Conservation (phyloP, 1,140 invertebrate species). For the Apis dorsata region DNA sequence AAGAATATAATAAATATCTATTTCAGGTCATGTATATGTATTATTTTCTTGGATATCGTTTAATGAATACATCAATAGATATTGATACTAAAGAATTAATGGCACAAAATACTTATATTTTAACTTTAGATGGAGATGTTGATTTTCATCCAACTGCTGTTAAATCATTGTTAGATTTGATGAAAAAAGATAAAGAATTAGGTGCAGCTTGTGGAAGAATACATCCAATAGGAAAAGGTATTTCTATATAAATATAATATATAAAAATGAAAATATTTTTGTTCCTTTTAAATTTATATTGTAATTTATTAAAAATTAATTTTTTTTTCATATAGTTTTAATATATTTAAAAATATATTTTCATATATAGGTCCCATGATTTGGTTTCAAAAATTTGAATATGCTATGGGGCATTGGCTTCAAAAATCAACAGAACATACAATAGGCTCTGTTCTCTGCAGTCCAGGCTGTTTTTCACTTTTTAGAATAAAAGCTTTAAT, state of each 20-base stretch:
- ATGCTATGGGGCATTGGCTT: conserved; percentile 96
- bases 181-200: conserved; percentile 93
- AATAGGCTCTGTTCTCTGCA: conserved; percentile 93
- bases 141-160: conserved; percentile 95
- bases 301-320: background rate
- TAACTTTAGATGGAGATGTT: conserved; percentile 96
- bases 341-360: conserved; percentile 3
- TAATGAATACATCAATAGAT: conserved; percentile 88
- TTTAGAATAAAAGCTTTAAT: conserved; percentile 93
- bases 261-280: background rate
- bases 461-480: conserved; percentile 95
- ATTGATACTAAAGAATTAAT: conserved; percentile 86
- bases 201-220: conserved; percentile 96
- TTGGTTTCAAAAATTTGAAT: conserved; percentile 97
- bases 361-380: conserved; percentile 88
- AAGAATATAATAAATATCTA: background rate
- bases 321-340: conserved; percentile 3
- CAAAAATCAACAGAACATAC: conserved; percentile 97
- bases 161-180: conserved; percentile 91
- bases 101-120: conserved; percentile 92
- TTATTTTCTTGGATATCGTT: conserved; percentile 90
- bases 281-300: background rate
- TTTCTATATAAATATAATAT: background rate
- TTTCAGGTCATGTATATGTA: conserved; percentile 96
- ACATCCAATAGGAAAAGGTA: conserved; percentile 88